phyloP scores from a whole-genome alignment of 2,113 vertebrate genomes.

The Cryptotis parvus region DNA sequence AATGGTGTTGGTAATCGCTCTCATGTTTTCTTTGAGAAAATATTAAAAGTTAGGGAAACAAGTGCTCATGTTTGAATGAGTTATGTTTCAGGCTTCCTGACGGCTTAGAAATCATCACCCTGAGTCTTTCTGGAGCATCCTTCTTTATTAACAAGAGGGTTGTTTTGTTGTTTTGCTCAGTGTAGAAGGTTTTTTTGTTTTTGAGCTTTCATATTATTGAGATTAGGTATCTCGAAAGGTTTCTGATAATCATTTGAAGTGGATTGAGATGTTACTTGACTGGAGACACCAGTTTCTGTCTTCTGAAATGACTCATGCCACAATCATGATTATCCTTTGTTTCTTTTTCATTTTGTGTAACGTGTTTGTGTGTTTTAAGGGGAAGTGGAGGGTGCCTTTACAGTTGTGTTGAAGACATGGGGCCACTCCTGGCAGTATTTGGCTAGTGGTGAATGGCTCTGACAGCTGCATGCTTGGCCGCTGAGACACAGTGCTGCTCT shows the following conservation, averaged over 20 bases:
- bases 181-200: background rate
- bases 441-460: too few species aligned
- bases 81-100: background rate
- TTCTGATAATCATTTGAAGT: background rate
- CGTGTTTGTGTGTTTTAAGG: too few species aligned
- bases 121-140: background rate
- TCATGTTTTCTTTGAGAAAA: slow-evolving; percentile 66
- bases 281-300: background rate
- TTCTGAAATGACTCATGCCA: background rate
- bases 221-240: background rate
- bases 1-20: slow-evolving; percentile 35
- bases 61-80: slow-evolving; percentile 35
- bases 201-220: background rate
- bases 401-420: too few species aligned
- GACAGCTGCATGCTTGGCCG: too few species aligned
- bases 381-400: too few species aligned
- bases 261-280: background rate
- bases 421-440: too few species aligned
- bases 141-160: background rate
- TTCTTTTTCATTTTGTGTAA: background rate
- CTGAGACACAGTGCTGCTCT: too few species aligned
- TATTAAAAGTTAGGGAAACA: slow-evolving; percentile 39
- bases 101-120: background rate
- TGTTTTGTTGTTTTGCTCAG: background rate
- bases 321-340: background rate